A percentile compares a stretch with the other conserved stretches of the same genome.
Conservation (phyloP, 2,113 vertebrate species). For the Caracal caracal region DNA sequence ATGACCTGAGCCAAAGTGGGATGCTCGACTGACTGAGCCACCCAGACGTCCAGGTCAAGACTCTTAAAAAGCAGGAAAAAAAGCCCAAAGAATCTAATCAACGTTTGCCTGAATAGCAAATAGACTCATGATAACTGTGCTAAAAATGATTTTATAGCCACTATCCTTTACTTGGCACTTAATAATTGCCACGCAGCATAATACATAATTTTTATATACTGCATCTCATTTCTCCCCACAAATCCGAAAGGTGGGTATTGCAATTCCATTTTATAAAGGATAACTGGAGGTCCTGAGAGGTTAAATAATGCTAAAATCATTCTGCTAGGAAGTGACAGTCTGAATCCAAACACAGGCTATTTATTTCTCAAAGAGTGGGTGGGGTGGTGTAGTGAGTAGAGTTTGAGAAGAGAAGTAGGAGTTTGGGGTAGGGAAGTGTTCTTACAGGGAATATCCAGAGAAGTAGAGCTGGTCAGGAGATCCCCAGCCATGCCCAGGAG, state of each 20-base stretch:
- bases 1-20: too few species aligned
- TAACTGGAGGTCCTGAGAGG: background rate
- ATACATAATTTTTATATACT: background rate
- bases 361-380: background rate
- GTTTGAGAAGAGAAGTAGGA: background rate
- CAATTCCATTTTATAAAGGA: background rate
- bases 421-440: too few species aligned
- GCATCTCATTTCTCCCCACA: background rate
- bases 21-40: too few species aligned
- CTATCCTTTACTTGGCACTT: background rate
- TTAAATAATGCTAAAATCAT: background rate
- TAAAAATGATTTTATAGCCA: background rate
- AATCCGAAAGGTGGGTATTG: background rate
- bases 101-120: background rate
- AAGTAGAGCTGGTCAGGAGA: background rate
- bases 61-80: background rate
- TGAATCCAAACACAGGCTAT: background rate
- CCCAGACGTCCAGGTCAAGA: background rate
- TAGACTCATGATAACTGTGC: background rate
- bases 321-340: background rate
- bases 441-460: background rate
- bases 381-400: background rate
- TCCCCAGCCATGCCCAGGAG: background rate
- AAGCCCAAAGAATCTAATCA: background rate
- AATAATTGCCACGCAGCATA: background rate